These are phyloP conservation scores for Australoheros facetus DNA, from an alignment of 2,797 vertebrate genomes.

Conservation along the genomic window DNA sequence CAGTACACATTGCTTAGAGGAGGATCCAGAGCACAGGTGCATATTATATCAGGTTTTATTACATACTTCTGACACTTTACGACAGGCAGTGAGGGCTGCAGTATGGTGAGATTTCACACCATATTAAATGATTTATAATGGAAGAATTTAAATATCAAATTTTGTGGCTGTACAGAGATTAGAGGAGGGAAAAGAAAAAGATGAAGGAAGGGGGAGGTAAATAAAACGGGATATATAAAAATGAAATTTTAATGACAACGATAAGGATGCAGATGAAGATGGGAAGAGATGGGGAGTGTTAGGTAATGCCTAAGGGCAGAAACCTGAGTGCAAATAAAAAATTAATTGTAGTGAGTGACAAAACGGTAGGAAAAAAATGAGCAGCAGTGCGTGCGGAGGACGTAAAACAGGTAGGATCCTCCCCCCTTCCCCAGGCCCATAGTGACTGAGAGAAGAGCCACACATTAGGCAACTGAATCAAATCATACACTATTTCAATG, in stretches of 20 bases:
- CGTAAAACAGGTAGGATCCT: neutral
- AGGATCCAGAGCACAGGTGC: constrained; percentile 28
- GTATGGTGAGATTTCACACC: constrained; percentile 8
- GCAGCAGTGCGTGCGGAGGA: neutral
- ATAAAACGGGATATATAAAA: neutral
- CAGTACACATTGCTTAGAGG: constrained; percentile 39
- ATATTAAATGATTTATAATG: constrained; percentile 21
- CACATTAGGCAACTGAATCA: too few species aligned
- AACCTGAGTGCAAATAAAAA: constrained; percentile 62
- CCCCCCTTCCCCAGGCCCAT: neutral
- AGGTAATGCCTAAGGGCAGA: constrained; percentile 42
- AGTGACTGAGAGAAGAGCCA: too few species aligned
- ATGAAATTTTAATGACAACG: neutral
- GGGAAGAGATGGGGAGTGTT: constrained; percentile 31
- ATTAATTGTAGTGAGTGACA: constrained; percentile 46
- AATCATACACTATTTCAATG: neutral
- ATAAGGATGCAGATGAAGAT: constrained; percentile 8
- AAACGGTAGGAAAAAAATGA: neutral
- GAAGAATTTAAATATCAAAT: constrained; percentile 28
- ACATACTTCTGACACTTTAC: constrained; percentile 43
- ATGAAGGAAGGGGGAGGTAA: neutral
- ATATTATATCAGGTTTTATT: constrained; percentile 57
- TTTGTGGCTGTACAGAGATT: neutral
- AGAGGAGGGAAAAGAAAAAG: neutral
- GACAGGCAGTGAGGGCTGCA: constrained; percentile 16